Conservation (phyloP, 2,113 vertebrate species). For the Eurypyga helias region DNA sequence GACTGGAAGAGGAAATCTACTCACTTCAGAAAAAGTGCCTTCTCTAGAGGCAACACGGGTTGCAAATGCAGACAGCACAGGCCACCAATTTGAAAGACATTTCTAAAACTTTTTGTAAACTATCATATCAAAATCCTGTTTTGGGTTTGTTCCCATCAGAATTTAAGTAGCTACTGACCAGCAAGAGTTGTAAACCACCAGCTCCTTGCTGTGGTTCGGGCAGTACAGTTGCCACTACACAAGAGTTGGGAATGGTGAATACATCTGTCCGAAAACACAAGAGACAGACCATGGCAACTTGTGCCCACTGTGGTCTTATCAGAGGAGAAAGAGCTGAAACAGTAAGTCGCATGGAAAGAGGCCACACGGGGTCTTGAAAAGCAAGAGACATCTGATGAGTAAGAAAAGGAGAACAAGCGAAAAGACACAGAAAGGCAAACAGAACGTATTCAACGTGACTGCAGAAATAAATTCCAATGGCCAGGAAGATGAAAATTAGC, state of each 20-base stretch:
- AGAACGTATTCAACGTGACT: rapidly evolving
- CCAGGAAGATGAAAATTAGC: not conserved
- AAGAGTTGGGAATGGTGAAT: rapidly evolving
- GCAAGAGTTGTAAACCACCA: not conserved
- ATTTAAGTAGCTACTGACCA: not conserved
- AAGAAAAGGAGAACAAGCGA: constrained; percentile 33
- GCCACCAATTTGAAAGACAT: not conserved
- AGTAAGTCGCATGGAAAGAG: not conserved
- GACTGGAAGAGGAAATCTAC: not conserved
- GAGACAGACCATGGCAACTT: not conserved
- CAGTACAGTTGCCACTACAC: not conserved
- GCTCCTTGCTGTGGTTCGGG: not conserved
- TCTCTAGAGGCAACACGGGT: not conserved
- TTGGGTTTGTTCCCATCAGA: not conserved
- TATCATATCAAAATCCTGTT: not conserved
- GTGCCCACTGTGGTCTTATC: not conserved
- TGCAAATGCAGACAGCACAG: not conserved
- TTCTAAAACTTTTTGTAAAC: not conserved
- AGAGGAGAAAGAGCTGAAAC: not conserved
- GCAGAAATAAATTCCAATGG: not conserved
- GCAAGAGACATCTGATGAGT: not conserved
- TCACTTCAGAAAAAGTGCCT: not conserved
- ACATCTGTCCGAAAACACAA: not conserved
- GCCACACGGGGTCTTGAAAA: not conserved
- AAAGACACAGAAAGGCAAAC: not conserved